phyloP scores from a whole-genome alignment of 1,140 invertebrate species.

The Drosophila dunni region DNA sequence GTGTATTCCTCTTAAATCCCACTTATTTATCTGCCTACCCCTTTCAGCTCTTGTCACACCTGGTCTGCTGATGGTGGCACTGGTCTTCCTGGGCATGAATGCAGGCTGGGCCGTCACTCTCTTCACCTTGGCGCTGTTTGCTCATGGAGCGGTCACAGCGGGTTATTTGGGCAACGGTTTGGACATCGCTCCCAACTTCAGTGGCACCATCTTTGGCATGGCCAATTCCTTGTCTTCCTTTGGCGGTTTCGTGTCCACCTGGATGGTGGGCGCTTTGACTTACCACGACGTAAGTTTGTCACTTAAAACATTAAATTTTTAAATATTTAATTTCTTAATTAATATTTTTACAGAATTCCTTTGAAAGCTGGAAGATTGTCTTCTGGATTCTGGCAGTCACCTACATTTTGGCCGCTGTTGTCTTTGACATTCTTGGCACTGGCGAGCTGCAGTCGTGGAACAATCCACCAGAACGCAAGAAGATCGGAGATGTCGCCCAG shows the following conservation, averaged over 20 bases:
- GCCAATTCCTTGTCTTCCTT: constrained; percentile 95
- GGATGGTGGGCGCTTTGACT: constrained; percentile 93
- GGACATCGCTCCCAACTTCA: constrained; percentile 95
- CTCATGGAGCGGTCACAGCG: constrained; percentile 93
- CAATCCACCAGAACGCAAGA: constrained; percentile 79
- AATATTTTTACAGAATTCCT: constrained; percentile 87
- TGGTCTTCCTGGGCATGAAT: constrained; percentile 89
- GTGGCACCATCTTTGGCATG: constrained; percentile 95
- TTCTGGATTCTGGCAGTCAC: constrained; percentile 92
- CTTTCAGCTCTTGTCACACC: constrained; percentile 87
- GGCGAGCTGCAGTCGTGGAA: constrained; percentile 88
- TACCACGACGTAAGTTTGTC: constrained; percentile 87
- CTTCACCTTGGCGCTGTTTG: constrained; percentile 91
- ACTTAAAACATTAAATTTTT: neutral
- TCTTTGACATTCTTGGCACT: constrained; percentile 89
- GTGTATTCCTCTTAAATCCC: neutral
- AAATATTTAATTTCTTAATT: constrained; percentile 37
- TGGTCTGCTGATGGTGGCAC: constrained; percentile 89
- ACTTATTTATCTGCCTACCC: neutral
- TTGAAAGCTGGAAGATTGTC: constrained; percentile 92
- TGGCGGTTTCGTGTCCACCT: constrained; percentile 93
- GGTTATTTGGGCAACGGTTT: constrained; percentile 95
- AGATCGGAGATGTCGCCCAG: constrained; percentile 57
- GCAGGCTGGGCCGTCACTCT: constrained; percentile 89
- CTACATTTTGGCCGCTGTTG: constrained; percentile 89